These are phyloP conservation scores for Dermatophagoides farinae DNA, from an alignment of 1,140 invertebrate genomes.

Conservation along the genomic window DNA sequence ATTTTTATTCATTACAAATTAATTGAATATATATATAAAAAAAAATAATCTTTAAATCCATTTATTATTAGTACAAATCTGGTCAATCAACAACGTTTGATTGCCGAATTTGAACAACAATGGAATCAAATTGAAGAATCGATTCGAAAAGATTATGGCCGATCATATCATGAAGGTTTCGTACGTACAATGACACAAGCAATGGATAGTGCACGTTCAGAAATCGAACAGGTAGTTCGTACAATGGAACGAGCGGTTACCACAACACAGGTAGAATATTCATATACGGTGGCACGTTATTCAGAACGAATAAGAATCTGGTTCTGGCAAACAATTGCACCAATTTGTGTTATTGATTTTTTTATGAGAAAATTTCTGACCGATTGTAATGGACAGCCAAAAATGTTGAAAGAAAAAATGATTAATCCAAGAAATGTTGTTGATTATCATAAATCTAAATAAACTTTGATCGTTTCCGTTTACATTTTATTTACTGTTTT, in stretches of 20 bases:
- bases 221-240: slow-evolving; percentile 25
- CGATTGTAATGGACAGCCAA: background rate
- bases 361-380: background rate
- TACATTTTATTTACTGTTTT: background rate
- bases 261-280: slow-evolving; percentile 18
- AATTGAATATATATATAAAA: background rate
- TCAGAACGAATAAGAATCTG: slow-evolving; percentile 16
- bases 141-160: slow-evolving; percentile 24
- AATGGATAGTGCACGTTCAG: slow-evolving; percentile 15
- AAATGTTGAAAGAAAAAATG: background rate
- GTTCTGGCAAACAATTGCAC: slow-evolving; percentile 12
- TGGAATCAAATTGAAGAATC: slow-evolving; percentile 24
- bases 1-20: slow-evolving; percentile 1
- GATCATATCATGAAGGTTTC: slow-evolving; percentile 26
- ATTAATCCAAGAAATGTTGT: background rate
- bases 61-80: slow-evolving; percentile 23
- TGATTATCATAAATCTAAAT: background rate
- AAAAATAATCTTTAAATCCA: background rate
- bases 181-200: slow-evolving; percentile 18
- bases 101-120: slow-evolving; percentile 20
- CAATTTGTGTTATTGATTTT: slow-evolving; percentile 14
- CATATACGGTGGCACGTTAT: slow-evolving; percentile 15
- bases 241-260: slow-evolving; percentile 25
- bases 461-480: background rate
- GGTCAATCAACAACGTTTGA: slow-evolving; percentile 19